These are phyloP conservation scores for Aspidoscelis tigris DNA, from an alignment of 2,113 vertebrate species.

Conservation along the genomic window DNA sequence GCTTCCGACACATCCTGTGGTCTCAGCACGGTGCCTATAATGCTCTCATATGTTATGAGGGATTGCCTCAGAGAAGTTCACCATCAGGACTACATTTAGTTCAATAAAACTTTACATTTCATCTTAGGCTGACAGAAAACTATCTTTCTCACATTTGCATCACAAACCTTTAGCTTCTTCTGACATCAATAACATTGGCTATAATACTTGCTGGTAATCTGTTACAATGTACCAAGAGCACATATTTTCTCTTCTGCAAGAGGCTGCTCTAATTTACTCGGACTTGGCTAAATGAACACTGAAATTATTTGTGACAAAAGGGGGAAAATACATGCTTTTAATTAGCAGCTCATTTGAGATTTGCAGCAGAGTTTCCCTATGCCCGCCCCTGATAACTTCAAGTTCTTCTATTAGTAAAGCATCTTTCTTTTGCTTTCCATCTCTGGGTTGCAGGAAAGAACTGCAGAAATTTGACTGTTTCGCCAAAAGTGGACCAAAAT, in stretches of 20 bases:
- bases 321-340: slow-evolving; percentile 36
- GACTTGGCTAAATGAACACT: slow-evolving; percentile 43
- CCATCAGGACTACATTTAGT: slow-evolving; percentile 52
- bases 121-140: slow-evolving; percentile 66
- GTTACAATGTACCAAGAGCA: slow-evolving; percentile 37
- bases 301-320: slow-evolving; percentile 40
- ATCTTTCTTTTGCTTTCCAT: slow-evolving; percentile 27
- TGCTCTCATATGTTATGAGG: slow-evolving; percentile 54
- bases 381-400: slow-evolving; percentile 29
- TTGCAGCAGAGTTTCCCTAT: slow-evolving; percentile 29
- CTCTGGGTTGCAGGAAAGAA: slow-evolving; percentile 3
- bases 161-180: slow-evolving; percentile 69
- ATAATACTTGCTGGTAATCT: slow-evolving; percentile 59
- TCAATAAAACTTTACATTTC: slow-evolving; percentile 68
- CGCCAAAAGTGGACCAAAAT: not conserved
- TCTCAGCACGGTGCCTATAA: slow-evolving; percentile 67
- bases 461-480: slow-evolving; percentile 10
- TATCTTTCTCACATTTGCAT: slow-evolving; percentile 70
- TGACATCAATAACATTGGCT: slow-evolving; percentile 47
- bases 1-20: slow-evolving; percentile 53
- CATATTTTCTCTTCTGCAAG: slow-evolving; percentile 42
- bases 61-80: slow-evolving; percentile 68
- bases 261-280: slow-evolving; percentile 39
- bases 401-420: slow-evolving; percentile 30
- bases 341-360: slow-evolving; percentile 49